Evolutionary conservation across 1,140 invertebrate genomes (phyloP), one percentile per base, ranked within the genome.

Genomic region (Pissodes strobi): DNA sequence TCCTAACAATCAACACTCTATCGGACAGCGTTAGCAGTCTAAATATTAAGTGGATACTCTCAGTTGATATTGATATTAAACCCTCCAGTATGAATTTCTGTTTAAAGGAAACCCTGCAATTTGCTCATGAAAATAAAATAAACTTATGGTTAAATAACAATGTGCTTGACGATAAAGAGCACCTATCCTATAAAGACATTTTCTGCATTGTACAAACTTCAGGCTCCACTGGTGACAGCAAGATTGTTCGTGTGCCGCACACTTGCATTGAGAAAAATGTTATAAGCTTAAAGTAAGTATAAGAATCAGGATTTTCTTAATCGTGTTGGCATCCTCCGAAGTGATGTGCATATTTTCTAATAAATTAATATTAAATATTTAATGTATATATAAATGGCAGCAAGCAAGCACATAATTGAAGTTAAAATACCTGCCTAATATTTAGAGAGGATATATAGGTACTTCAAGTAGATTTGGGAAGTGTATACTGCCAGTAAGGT

Each of bases 261-360:
- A 67, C 79, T 19, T 87, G 83, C 69, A 86, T 90, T 63, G 75
- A 83, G 56, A 80, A 82, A 3, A 90, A 90, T 76, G 82, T 89
- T 46, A 69, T 78, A 64, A 82, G 86, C 66, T 80, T 90, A 41
- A 78, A 68, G 79, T 81, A 73, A 21, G 52, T 22, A n/a, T n/a
- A n/a, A n/a, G n/a, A n/a, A n/a, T n/a, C n/a, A n/a, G n/a, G n/a
- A n/a, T n/a, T n/a, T n/a, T n/a, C n/a, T n/a, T n/a, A n/a, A n/a
- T n/a, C n/a, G n/a, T n/a, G n/a, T n/a, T n/a, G n/a, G n/a, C n/a
- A n/a, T n/a, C n/a, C n/a, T n/a, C n/a, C n/a, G n/a, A n/a, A 17
- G 19, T 10, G 2, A 23, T 52, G 13, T 38, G 5, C 13, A 39
- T 41, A 19, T 30, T 39, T 56, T 17, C 12, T 19, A 56, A 13